phyloP scores from a whole-genome alignment of 2,888 invertebrate species.

The Xestia rhomboidea region DNA sequence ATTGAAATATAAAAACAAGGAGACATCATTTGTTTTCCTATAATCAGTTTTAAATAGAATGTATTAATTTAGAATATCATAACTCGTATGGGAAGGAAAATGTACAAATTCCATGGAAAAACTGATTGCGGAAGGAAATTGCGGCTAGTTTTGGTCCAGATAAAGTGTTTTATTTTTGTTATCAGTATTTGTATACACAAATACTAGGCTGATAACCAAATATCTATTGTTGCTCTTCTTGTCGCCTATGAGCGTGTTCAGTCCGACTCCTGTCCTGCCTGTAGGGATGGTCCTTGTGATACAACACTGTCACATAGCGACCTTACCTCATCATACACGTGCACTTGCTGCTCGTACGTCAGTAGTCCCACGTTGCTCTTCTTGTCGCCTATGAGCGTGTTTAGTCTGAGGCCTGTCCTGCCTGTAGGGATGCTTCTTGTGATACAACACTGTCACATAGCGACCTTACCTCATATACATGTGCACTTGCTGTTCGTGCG shows the following conservation, averaged over 20 bases:
- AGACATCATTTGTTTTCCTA: neutral
- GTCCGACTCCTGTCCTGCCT: neutral
- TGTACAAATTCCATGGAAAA: neutral
- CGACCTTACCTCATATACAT: too few species aligned
- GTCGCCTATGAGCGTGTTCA: neutral
- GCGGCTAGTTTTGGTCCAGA: neutral
- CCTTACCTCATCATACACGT: slow-evolving; percentile 85
- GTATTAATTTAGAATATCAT: neutral
- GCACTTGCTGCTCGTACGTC: slow-evolving; percentile 81
- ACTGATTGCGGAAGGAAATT: neutral
- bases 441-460: too few species aligned
- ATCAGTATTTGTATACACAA: neutral
- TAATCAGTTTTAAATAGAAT: neutral
- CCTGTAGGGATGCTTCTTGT: too few species aligned
- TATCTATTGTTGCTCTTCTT: neutral
- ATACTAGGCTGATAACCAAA: neutral
- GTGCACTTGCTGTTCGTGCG: too few species aligned
- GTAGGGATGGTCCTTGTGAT: neutral
- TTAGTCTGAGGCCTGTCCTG: slow-evolving; percentile 74
- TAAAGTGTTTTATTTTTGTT: neutral
- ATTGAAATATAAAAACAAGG: neutral
- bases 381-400: slow-evolving; percentile 78
- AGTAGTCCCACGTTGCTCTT: slow-evolving; percentile 81
- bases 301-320: neutral
- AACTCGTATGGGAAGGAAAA: slow-evolving; percentile 12